phyloP scores from a whole-genome alignment of 2,113 vertebrate genomes.

The Australoheros scitulus region DNA sequence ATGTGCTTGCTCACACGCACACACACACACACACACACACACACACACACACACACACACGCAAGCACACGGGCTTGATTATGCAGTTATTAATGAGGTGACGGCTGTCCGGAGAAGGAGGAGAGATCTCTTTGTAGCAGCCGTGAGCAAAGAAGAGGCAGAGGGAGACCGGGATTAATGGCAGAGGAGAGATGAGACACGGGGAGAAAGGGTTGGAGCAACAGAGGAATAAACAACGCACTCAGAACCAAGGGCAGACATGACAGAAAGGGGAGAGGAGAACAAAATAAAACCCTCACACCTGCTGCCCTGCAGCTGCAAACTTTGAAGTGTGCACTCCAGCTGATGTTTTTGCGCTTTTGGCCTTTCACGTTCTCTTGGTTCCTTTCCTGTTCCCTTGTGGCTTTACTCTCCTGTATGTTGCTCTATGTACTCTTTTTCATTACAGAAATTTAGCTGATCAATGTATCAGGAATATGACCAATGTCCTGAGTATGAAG shows the following conservation, averaged over 20 bases:
- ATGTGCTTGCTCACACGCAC: constrained; percentile 44
- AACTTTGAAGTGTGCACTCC: constrained; percentile 40
- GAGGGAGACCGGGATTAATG: constrained; percentile 28
- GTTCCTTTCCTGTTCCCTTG: neutral
- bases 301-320: constrained; percentile 16
- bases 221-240: constrained; percentile 27
- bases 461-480: neutral
- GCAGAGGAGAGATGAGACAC: constrained; percentile 10
- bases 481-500: neutral
- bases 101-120: constrained; percentile 15
- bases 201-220: neutral
- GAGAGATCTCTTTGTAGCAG: constrained; percentile 52
- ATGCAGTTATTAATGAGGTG: constrained; percentile 68
- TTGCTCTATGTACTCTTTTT: neutral
- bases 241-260: constrained; percentile 4
- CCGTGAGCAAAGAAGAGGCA: constrained; percentile 13
- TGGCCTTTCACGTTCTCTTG: neutral
- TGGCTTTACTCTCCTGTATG: neutral
- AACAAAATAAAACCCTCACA: constrained; percentile 25
- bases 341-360: constrained; percentile 13
- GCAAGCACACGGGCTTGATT: constrained; percentile 43
- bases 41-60: constrained; percentile 11
- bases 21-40: neutral
- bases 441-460: neutral
- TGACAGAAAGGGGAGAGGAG: neutral